phyloP scores from a whole-genome alignment of 1,140 invertebrate species.

The Periplaneta americana region DNA sequence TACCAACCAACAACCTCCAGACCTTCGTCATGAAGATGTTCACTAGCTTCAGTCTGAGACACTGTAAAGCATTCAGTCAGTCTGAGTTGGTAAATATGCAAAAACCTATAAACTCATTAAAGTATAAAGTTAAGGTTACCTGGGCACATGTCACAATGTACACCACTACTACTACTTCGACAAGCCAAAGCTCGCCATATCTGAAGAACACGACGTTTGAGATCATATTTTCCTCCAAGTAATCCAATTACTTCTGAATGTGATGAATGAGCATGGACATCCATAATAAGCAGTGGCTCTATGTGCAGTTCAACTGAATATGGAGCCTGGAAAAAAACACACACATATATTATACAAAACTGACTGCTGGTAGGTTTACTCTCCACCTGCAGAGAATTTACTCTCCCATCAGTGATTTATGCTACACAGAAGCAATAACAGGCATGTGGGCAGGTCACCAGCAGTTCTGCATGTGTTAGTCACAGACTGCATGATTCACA shows the following conservation, averaged over 20 bases:
- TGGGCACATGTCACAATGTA: conserved; percentile 74
- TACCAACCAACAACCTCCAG: conserved; percentile 56
- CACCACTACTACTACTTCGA: conserved; percentile 49
- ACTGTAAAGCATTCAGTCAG: conserved; percentile 30
- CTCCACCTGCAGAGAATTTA: too few species aligned
- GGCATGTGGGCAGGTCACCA: too few species aligned
- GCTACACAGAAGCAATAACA: too few species aligned
- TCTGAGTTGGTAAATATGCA: conserved; percentile 1
- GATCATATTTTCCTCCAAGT: conserved; percentile 48
- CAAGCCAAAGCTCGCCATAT: conserved; percentile 49
- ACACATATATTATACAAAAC: too few species aligned
- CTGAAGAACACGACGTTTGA: conserved; percentile 30
- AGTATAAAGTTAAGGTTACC: too few species aligned
- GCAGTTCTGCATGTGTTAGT: too few species aligned
- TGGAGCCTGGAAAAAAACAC: conserved; percentile 58
- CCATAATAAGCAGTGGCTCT: conserved; percentile 55
- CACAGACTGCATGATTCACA: too few species aligned
- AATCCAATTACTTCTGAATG: conserved; percentile 67
- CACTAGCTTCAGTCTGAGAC: conserved; percentile 49
- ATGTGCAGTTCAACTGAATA: conserved; percentile 50
- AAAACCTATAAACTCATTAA: conserved; percentile 1
- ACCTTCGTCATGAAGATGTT: conserved; percentile 41
- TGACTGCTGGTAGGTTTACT: too few species aligned
- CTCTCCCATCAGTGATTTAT: too few species aligned
- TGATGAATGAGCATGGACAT: conserved; percentile 61